Evolutionary conservation across 2,113 vertebrate genomes (phyloP), one percentile per base, ranked within the genome.

Genomic region (Pipa parva): DNA sequence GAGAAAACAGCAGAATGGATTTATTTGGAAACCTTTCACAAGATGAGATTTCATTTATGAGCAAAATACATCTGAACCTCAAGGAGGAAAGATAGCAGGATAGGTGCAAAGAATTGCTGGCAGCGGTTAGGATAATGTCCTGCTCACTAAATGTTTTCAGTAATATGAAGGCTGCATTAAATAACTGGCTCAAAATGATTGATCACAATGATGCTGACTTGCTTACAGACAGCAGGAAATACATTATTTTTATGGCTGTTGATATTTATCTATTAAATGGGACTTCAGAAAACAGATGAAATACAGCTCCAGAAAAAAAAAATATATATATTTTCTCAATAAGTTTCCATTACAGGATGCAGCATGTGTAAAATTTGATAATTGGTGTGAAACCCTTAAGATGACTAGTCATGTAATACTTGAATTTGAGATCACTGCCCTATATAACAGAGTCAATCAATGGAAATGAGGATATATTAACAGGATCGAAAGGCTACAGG

Each of bases 101-200:
- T 28, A 15, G n/a, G 46, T 18, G 50, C 24, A 17, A 22, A 26
- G 50, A 26, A n/a, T 17, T 27, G 15, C 50, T 24, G 20, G 48
- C 48, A 50, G 48, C 48, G 24, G 48, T 50, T 22, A 22, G 21
- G 48, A 50, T 21, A 54, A 27, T 27, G 26, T 54, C 26, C 50
- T 27, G 24, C 50, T n/a, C 20, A 27, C 52, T 56, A 29, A 56
- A 31, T 56, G 52, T 56, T 56, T 56, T 26, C 27, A 29, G 52
- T 31, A 54, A 54, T 54, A 56, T 56, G 52, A 56, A 15, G 52
- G 28, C 15, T 31, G 52, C 52, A n/a, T 31, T 56, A 56, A 56
- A 56, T 56, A 56, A 56, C 52, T 56, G 27, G 12, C 52, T 56
- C 28, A 28, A 4, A 6, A 20, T 56, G 52, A 56, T 56, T 56